Evolutionary conservation across 2,888 invertebrate species (phyloP).

Genomic region (Hyposoter dolosus): DNA sequence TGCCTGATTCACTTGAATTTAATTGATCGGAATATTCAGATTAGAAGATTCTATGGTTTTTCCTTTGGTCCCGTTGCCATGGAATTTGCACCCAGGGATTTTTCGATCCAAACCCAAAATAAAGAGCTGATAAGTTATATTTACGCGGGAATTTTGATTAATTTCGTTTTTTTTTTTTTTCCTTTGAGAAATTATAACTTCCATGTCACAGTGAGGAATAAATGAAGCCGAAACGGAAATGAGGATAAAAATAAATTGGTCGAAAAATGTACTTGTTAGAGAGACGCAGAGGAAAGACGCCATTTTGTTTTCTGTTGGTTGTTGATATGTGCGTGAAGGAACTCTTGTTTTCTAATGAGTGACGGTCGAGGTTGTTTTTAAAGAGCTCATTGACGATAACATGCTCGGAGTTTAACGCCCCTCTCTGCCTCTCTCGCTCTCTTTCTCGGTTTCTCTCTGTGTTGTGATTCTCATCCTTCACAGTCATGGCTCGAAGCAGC

Average conservation of each 20-base stretch:
- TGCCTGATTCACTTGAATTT: background rate
- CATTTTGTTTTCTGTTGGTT: background rate
- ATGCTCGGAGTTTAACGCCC: slow-evolving; percentile 30
- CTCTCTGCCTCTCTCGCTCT: slow-evolving; percentile 58
- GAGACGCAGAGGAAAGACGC: background rate
- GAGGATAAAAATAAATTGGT: background rate
- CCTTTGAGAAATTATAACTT: background rate
- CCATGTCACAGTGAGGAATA: background rate
- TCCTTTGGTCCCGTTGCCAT: no score
- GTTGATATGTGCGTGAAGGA: background rate
- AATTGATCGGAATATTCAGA: background rate
- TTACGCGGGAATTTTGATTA: background rate
- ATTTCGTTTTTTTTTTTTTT: background rate
- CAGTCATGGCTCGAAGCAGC: slow-evolving; percentile 63
- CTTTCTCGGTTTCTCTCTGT: slow-evolving; percentile 53
- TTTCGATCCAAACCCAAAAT: background rate
- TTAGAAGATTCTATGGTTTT: no score
- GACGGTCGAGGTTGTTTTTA: slow-evolving; percentile 59
- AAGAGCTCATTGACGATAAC: slow-evolving; percentile 55
- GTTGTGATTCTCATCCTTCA: slow-evolving; percentile 60
- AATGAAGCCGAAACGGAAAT: background rate
- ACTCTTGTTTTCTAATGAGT: slow-evolving; percentile 34
- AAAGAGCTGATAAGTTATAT: background rate
- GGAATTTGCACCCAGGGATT: no score
- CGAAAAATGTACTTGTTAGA: background rate